phyloP scores from a whole-genome alignment of 2,797 vertebrate species.

The Crocodylus rhombifer region DNA sequence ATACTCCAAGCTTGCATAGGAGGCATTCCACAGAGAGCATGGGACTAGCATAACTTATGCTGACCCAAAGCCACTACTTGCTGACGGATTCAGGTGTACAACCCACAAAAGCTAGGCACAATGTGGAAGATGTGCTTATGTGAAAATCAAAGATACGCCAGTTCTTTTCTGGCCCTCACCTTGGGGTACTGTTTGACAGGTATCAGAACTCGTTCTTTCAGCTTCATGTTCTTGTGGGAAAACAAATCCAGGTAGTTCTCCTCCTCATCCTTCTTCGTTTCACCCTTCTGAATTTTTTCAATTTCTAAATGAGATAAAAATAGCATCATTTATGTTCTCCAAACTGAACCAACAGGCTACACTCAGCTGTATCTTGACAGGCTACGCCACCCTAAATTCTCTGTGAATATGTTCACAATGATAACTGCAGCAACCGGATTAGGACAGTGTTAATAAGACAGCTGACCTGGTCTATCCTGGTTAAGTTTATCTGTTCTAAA shows the following conservation, averaged over 20 bases:
- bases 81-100: background rate
- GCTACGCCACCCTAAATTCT: background rate
- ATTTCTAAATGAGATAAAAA: conserved; percentile 87
- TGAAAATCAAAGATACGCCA: background rate
- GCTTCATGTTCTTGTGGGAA: conserved; percentile 93
- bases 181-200: conserved; percentile 95
- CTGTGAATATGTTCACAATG: background rate
- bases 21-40: background rate
- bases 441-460: background rate
- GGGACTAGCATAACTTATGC: background rate
- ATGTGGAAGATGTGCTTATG: background rate
- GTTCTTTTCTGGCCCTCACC: conserved; percentile 78
- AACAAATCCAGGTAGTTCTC: conserved; percentile 95
- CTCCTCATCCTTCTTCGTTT: conserved; percentile 92
- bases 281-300: conserved; percentile 95
- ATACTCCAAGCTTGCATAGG: background rate
- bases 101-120: background rate
- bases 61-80: background rate
- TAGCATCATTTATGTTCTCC: conserved; percentile 56
- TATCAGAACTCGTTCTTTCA: conserved; percentile 96
- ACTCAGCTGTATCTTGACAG: background rate
- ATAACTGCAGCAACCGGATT: too few species aligned
- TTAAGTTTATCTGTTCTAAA: background rate
- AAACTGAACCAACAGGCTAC: background rate
- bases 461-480: background rate